These are phyloP conservation scores for Bergia sp. DNA, from an alignment of 92 coral and sea anemone genomes.

Conservation along the genomic window DNA sequence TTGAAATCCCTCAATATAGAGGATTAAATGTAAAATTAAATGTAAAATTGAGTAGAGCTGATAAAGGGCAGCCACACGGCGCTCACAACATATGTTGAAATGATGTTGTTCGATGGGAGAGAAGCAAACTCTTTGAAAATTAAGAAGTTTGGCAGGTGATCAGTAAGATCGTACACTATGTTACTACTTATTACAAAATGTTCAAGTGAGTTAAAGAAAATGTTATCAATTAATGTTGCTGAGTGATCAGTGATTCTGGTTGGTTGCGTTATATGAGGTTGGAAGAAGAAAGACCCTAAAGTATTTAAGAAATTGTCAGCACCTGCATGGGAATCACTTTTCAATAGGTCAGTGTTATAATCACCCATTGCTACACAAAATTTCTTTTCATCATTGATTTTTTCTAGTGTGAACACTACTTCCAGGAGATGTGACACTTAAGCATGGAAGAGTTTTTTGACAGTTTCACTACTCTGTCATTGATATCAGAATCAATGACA, in stretches of 20 bases:
- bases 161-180: too few species aligned
- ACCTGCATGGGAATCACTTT: slow-evolving; percentile 48
- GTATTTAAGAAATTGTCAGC: slow-evolving; percentile 63
- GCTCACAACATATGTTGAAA: too few species aligned
- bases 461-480: not conserved
- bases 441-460: slow-evolving; percentile 37
- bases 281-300: slow-evolving; percentile 47
- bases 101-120: too few species aligned
- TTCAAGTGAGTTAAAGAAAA: slow-evolving; percentile 59
- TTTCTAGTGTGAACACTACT: slow-evolving; percentile 43
- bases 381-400: slow-evolving; percentile 42
- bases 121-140: slow-evolving; percentile 59
- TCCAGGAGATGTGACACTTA: slow-evolving; percentile 46
- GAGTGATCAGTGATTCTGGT: too few species aligned
- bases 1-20: too few species aligned
- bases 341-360: slow-evolving; percentile 59
- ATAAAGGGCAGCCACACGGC: too few species aligned
- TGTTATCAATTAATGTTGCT: slow-evolving; percentile 55
- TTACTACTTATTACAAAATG: slow-evolving; percentile 67
- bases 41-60: too few species aligned
- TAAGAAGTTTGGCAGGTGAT: slow-evolving; percentile 66
- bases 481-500: not conserved
- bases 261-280: slow-evolving; percentile 35
- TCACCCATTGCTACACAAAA: slow-evolving; percentile 57
- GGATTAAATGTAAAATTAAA: too few species aligned